Percentiles rank a stretch among this genome's conserved stretches.
phyloP scores from a whole-genome alignment of 2,888 invertebrate genomes.

The Macrostomum cliftonense region DNA sequence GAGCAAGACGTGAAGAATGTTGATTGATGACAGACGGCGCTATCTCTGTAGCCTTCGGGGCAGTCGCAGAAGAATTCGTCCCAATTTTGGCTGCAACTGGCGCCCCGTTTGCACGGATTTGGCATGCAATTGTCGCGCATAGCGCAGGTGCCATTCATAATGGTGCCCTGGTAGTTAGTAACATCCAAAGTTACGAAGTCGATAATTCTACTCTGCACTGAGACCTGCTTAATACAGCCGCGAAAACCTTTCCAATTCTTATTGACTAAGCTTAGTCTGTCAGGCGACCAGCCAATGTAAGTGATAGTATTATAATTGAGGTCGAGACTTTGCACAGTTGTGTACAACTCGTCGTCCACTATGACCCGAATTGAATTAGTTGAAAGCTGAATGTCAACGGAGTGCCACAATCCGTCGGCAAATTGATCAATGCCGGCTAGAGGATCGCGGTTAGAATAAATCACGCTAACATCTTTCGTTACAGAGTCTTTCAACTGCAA shows the following conservation, averaged over 20 bases:
- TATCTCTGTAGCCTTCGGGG: constrained; percentile 77
- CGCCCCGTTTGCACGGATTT: constrained; percentile 84
- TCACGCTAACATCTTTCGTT: constrained; percentile 56
- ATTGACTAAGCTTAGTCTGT: no score
- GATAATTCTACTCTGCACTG: constrained; percentile 58
- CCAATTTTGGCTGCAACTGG: constrained; percentile 31
- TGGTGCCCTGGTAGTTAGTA: constrained; percentile 8
- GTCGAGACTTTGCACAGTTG: no score
- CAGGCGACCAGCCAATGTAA: no score
- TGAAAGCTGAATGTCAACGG: constrained; percentile 9
- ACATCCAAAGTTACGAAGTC: constrained; percentile 38
- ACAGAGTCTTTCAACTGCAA: constrained; percentile 59
- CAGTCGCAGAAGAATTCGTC: constrained; percentile 67
- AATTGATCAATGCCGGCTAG: constrained; percentile 3
- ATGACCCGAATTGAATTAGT: constrained; percentile 5
- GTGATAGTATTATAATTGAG: no score
- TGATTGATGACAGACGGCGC: constrained; percentile 83
- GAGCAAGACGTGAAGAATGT: constrained; percentile 33
- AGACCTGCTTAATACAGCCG: constrained; percentile 58
- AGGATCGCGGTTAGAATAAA: constrained; percentile 36
- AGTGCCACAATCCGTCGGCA: constrained; percentile 11
- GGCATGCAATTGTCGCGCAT: constrained; percentile 54
- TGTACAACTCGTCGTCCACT: no score
- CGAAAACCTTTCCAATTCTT: no score
- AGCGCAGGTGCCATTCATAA: constrained; percentile 27